A percentile compares a stretch with the other conserved stretches of the same genome.
These are phyloP conservation scores for Drosophila picticornis DNA, from an alignment of 2,888 invertebrate genomes.

Conservation along the genomic window DNA sequence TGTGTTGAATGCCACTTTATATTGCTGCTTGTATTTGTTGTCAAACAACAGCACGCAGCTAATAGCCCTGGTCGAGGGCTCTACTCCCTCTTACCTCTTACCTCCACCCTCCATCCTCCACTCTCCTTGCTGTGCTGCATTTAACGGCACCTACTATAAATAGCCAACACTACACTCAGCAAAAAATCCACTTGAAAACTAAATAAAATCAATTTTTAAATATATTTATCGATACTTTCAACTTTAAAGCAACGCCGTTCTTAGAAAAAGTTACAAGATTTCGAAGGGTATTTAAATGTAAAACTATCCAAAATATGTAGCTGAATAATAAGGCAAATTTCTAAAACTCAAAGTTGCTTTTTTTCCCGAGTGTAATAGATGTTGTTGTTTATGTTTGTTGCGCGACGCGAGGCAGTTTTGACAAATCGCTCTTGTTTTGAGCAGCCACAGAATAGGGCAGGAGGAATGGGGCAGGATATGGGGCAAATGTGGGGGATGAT, in stretches of 20 bases:
- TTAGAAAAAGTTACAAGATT: too few species aligned
- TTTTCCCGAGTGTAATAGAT: background rate
- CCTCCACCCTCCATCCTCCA: background rate
- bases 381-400: constrained; percentile 64
- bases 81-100: background rate
- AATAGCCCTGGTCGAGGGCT: constrained; percentile 60
- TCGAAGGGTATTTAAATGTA: too few species aligned
- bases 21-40: constrained; percentile 75
- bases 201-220: background rate
- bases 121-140: constrained; percentile 55
- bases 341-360: background rate
- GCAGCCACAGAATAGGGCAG: constrained; percentile 8
- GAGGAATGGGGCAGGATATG: constrained; percentile 10
- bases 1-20: constrained; percentile 13
- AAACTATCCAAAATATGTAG: too few species aligned
- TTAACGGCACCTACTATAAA: constrained; percentile 73
- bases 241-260: too few species aligned
- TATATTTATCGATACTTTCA: too few species aligned
- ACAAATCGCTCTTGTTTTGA: constrained; percentile 47
- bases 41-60: constrained; percentile 76
- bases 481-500: constrained; percentile 52
- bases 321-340: too few species aligned
- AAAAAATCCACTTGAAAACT: background rate
- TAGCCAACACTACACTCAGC: constrained; percentile 28
- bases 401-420: constrained; percentile 44